Conservation (phyloP, 2,797 vertebrate genomes). For the Sebastes trivittatus region DNA sequence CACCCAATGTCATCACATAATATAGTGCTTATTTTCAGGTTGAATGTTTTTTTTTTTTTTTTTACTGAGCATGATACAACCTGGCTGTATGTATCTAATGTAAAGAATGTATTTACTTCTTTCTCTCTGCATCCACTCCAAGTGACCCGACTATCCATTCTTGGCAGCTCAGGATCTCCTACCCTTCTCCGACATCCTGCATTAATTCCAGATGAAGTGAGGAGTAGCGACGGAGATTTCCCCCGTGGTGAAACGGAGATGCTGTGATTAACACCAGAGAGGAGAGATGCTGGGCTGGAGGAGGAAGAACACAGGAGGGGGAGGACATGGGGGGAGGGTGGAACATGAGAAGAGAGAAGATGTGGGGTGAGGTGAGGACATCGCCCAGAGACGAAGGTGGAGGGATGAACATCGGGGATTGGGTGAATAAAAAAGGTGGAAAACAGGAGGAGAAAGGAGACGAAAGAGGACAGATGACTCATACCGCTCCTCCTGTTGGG, state of each 20-base stretch:
- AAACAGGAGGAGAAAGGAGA: not conserved
- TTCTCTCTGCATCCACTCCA: constrained; percentile 3
- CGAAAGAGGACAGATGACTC: not conserved
- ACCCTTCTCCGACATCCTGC: constrained; percentile 56
- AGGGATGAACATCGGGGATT: constrained; percentile 1
- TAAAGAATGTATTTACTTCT: constrained; percentile 13
- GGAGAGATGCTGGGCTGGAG: constrained; percentile 32
- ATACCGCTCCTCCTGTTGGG: not conserved
- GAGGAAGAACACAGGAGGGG: constrained; percentile 29
- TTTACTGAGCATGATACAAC: not conserved
- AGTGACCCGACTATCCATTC: constrained; percentile 28
- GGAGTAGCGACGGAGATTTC: constrained; percentile 69
- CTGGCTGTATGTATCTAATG: constrained; percentile 19
- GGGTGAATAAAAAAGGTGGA: not conserved
- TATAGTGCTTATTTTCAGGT: not conserved
- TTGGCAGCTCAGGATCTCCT: constrained; percentile 44
- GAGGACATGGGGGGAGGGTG: not conserved
- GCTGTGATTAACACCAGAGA: constrained; percentile 69
- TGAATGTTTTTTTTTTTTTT: not conserved
- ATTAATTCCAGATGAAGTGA: constrained; percentile 78
- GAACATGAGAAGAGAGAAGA: not conserved
- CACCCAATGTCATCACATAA: not conserved
- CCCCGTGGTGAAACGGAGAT: constrained; percentile 67
- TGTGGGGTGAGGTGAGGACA: constrained; percentile 11
- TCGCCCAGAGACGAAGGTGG: not conserved